Conservation (phyloP, 1,140 invertebrate genomes). For the Papilio polyxenes region DNA sequence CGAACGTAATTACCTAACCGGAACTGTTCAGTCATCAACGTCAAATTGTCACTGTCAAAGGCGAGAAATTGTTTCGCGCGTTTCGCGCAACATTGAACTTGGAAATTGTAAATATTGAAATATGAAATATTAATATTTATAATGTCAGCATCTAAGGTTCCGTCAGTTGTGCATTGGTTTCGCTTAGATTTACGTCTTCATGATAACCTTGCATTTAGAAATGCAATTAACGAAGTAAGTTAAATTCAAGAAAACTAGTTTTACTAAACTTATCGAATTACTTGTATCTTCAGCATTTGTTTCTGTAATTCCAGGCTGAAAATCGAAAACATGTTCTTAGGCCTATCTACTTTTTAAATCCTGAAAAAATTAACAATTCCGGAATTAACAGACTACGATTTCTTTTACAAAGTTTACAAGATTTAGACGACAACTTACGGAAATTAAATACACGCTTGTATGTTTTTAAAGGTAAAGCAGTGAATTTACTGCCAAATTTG, state of each 20-base stretch:
- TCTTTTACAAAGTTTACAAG: conserved; percentile 84
- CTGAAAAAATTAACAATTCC: conserved; percentile 83
- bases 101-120: neutral
- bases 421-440: conserved; percentile 84
- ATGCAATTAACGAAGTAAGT: conserved; percentile 81
- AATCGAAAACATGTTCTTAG: conserved; percentile 79
- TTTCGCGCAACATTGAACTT: neutral
- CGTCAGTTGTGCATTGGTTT: conserved; percentile 85
- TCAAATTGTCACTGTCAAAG: neutral
- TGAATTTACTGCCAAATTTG: conserved; percentile 83
- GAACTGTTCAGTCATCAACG: neutral
- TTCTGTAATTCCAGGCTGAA: conserved; percentile 65
- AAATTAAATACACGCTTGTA: conserved; percentile 82
- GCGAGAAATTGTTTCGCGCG: neutral
- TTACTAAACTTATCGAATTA: neutral
- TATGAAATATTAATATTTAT: neutral
- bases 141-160: conserved; percentile 60
- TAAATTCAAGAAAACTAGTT: neutral
- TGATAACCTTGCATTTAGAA: conserved; percentile 85
- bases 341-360: conserved; percentile 86
- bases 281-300: conserved; percentile 27
- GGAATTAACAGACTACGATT: conserved; percentile 87
- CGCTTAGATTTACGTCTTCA: conserved; percentile 86
- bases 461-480: conserved; percentile 84
- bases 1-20: neutral